Conservation (phyloP, 2,888 invertebrate species). For the Harmothoe impar region DNA sequence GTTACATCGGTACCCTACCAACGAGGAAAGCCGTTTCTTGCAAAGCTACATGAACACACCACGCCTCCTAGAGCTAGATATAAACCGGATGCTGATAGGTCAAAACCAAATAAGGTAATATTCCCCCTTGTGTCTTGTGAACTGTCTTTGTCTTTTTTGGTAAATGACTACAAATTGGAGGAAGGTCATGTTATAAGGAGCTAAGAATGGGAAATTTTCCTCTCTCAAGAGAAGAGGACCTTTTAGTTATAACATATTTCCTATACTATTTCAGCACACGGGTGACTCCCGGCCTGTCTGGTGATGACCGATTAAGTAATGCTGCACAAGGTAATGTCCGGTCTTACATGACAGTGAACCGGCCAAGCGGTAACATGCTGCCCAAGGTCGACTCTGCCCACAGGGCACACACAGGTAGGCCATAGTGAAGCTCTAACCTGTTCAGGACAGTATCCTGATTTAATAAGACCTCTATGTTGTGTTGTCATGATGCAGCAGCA, state of each 20-base stretch:
- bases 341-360: conserved; percentile 79
- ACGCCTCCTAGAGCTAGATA: conserved; percentile 81
- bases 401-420: conserved; percentile 44
- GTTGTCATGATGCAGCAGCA: too few species aligned
- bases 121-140: not conserved
- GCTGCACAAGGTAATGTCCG: conserved; percentile 78
- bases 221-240: too few species aligned
- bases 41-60: conserved; percentile 76
- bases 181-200: too few species aligned
- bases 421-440: not conserved
- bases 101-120: conserved; percentile 82
- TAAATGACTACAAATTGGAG: too few species aligned
- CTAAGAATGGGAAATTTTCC: too few species aligned
- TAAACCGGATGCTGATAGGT: conserved; percentile 83
- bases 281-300: conserved; percentile 71
- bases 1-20: not conserved
- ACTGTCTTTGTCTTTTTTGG: too few species aligned
- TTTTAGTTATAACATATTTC: too few species aligned
- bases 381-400: conserved; percentile 8
- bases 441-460: too few species aligned
- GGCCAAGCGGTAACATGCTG: conserved; percentile 72
- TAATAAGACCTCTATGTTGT: too few species aligned
- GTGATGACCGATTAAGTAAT: conserved; percentile 79
- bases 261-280: conserved; percentile 71
- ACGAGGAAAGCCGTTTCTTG: conserved; percentile 43